Evolutionary conservation across 2,888 invertebrate genomes (phyloP).

Genomic region (Drosophila anomelani): DNA sequence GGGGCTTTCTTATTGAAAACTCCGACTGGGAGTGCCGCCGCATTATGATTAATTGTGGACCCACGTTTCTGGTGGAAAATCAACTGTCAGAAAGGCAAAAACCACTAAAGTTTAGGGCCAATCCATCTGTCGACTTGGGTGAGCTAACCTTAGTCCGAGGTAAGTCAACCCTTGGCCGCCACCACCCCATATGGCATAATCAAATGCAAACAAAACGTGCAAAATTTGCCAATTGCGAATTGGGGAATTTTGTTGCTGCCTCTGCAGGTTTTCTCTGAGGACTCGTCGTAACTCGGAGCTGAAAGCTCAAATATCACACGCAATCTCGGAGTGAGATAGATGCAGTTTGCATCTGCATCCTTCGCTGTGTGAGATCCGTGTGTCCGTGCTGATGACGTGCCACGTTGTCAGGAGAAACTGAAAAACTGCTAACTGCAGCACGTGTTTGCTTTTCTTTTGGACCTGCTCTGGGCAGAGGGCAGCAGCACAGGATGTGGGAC

Average conservation of each 20-base stretch:
- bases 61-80: background rate
- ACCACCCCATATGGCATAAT: conserved; percentile 30
- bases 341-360: conserved; percentile 29
- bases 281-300: conserved; percentile 2
- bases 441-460: conserved; percentile 23
- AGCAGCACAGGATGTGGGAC: conserved; percentile 1
- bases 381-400: conserved; percentile 31
- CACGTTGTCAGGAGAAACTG: conserved; percentile 31
- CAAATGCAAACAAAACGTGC: conserved; percentile 56
- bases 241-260: conserved; percentile 19
- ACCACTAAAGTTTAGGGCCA: conserved; percentile 2
- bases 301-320: conserved; percentile 20
- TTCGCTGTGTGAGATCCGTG: conserved; percentile 8
- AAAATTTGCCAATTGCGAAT: conserved; percentile 31
- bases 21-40: background rate
- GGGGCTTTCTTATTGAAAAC: background rate
- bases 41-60: conserved; percentile 56
- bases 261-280: conserved; percentile 31
- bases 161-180: conserved; percentile 2
- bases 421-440: conserved; percentile 31
- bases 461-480: conserved; percentile 8
- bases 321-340: conserved; percentile 13
- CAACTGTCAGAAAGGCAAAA: conserved; percentile 5
- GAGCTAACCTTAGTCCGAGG: background rate
- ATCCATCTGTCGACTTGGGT: conserved; percentile 19